Evolutionary conservation across 2,888 invertebrate genomes (phyloP), one percentile per base, ranked within the genome.

Genomic region (Hirtodrosophila alboralis): DNA sequence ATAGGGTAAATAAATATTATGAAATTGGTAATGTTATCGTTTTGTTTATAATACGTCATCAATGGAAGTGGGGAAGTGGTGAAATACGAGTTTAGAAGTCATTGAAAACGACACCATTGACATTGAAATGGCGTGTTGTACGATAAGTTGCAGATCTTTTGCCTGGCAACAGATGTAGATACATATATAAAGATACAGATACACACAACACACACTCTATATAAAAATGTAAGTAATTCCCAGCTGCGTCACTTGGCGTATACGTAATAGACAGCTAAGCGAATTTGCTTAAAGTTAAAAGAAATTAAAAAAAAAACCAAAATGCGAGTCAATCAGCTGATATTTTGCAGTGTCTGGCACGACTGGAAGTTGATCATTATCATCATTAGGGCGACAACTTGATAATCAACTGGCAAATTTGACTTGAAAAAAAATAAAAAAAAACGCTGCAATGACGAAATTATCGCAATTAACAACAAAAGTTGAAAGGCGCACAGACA

Each of bases 21-120:
- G 6, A 21, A 60, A 61, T 9, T 16, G 33, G 12, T 10, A 26
- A n/a, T 10, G 21, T 16, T 53, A 58, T 36, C 26, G 16, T 23
- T 53, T 52, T 33, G 37, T 40, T 54, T 54, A 48, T 51, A 43
- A 10, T 40, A 85, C 86, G 86, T 84, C 76, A 83, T 65, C 47
- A 33, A 14, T 45, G 10, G 43, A 10, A 34, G 38, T 85, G 85
- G 53, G 10, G 43, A 10, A 34, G 38, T 85, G 85, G 53, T 85
- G 85, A 79, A 85, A 23, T 23, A 23, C 23, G 23, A 23, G 23
- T 1, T 2, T n/a, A 23, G 23, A 23, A 6, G 8, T 8, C 16
- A 36, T 31, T 60, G 52, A 58, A 64, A 77, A 73, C 77, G 77
- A 78, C 78, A 75, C 76, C 59, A 12, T 67, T 85, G 86, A 79